These are phyloP conservation scores for Electrophaes corylata DNA, from an alignment of 2,888 invertebrate species.

Conservation along the genomic window DNA sequence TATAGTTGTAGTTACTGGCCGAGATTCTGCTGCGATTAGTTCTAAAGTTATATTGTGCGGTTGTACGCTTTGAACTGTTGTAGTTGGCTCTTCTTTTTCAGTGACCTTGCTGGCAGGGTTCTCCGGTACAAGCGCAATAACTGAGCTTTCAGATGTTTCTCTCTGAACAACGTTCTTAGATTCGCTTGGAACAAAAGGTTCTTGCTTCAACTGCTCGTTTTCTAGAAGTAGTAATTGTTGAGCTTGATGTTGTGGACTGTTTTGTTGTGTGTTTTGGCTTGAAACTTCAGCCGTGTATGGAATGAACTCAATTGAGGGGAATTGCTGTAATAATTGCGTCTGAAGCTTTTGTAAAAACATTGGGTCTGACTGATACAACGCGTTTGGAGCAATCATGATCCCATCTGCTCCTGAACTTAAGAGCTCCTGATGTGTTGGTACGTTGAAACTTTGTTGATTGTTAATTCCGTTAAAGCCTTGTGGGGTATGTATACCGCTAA, in stretches of 20 bases:
- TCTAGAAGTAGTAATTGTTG: conserved; percentile 59
- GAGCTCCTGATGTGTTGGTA: conserved; percentile 66
- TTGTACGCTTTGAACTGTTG: conserved; percentile 37
- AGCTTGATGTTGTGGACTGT: conserved; percentile 41
- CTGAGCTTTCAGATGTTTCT: conserved; percentile 66
- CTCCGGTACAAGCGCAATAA: conserved; percentile 63
- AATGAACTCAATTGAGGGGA: conserved; percentile 71
- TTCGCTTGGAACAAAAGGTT: conserved; percentile 55
- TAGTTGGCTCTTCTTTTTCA: conserved; percentile 56
- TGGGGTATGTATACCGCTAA: conserved; percentile 19
- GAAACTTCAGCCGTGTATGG: conserved; percentile 67
- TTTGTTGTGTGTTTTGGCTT: conserved; percentile 45
- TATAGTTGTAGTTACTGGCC: conserved; percentile 62
- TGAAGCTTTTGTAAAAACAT: conserved; percentile 75
- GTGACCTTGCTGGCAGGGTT: conserved; percentile 56
- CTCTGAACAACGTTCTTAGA: conserved; percentile 69
- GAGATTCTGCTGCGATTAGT: conserved; percentile 54
- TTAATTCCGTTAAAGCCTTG: conserved; percentile 48
- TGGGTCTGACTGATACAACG: conserved; percentile 82
- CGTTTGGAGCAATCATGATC: conserved; percentile 67
- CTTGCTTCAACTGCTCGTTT: conserved; percentile 63
- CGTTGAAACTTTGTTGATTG: conserved; percentile 43
- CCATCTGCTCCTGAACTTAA: conserved; percentile 65
- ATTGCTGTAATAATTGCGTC: conserved; percentile 67
- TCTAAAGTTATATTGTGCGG: conserved; percentile 60